Percentiles rank a stretch among this genome's conserved stretches.
Conservation (phyloP, 2,888 invertebrate species). For the Epinotia brunnichana region DNA sequence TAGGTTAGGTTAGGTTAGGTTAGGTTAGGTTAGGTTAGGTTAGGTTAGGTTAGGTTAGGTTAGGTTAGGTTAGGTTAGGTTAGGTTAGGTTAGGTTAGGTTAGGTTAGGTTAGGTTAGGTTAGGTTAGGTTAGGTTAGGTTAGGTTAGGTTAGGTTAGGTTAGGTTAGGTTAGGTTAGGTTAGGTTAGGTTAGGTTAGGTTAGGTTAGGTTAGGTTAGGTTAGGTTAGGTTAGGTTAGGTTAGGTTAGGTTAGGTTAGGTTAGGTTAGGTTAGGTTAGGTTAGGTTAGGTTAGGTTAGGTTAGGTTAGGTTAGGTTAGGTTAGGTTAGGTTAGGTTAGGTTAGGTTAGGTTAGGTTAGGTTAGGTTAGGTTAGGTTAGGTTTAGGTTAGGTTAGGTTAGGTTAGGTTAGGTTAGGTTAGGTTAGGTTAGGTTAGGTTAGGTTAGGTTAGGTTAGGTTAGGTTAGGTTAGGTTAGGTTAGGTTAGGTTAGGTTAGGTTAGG, state of each 20-base stretch:
- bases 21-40: slow-evolving; percentile 29
- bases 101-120: slow-evolving; percentile 29
- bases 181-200: slow-evolving; percentile 29
- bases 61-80: slow-evolving; percentile 29
- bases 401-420: slow-evolving; percentile 8
- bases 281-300: slow-evolving; percentile 29
- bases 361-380: slow-evolving; percentile 23
- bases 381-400: slow-evolving; percentile 8
- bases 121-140: slow-evolving; percentile 29
- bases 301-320: slow-evolving; percentile 29
- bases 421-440: slow-evolving; percentile 8
- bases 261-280: slow-evolving; percentile 29
- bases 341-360: slow-evolving; percentile 29
- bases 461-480: slow-evolving; percentile 8
- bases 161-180: slow-evolving; percentile 29
- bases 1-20: slow-evolving; percentile 29
- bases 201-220: slow-evolving; percentile 29
- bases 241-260: slow-evolving; percentile 29
- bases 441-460: slow-evolving; percentile 8
- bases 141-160: slow-evolving; percentile 29
- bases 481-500: slow-evolving; percentile 8
- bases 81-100: slow-evolving; percentile 29
- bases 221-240: slow-evolving; percentile 29
- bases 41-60: slow-evolving; percentile 29
- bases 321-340: slow-evolving; percentile 29